Evolutionary conservation across 2,888 invertebrate genomes (phyloP).

Genomic region (Myathropa florea): DNA sequence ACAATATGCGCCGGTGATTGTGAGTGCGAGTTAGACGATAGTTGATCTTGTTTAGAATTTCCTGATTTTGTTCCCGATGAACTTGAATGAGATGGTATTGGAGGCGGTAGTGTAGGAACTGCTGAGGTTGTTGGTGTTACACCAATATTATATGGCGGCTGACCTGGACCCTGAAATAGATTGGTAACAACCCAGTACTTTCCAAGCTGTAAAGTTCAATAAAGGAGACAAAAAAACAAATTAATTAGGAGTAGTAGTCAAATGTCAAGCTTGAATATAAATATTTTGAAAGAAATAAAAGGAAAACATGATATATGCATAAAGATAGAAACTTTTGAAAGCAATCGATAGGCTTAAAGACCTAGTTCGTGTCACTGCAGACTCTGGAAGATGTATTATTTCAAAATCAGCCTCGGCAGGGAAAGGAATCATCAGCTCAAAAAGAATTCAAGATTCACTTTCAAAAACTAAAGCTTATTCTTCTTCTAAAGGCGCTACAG

Average conservation of each 20-base stretch:
- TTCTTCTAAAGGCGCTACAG: no score
- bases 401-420: no score
- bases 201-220: slow-evolving; percentile 87
- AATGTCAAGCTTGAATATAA: no score
- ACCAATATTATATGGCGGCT: slow-evolving; percentile 73
- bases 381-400: no score
- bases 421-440: no score
- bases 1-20: slow-evolving; percentile 63
- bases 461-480: no score
- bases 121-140: slow-evolving; percentile 73
- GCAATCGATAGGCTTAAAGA: no score
- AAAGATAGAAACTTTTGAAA: no score
- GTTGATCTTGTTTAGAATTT: slow-evolving; percentile 68
- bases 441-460: no score
- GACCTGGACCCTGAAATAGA: slow-evolving; percentile 84
- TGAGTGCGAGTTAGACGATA: slow-evolving; percentile 65
- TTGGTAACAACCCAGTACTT: slow-evolving; percentile 93
- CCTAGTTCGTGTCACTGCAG: no score
- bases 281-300: no score
- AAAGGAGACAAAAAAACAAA: slow-evolving; percentile 76
- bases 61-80: slow-evolving; percentile 66
- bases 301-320: no score
- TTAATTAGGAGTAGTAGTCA: not conserved
- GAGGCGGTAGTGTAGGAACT: slow-evolving; percentile 73
- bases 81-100: slow-evolving; percentile 73